These are phyloP conservation scores for Xiphorhynchus elegans DNA, from an alignment of 2,113 vertebrate genomes.

Conservation along the genomic window DNA sequence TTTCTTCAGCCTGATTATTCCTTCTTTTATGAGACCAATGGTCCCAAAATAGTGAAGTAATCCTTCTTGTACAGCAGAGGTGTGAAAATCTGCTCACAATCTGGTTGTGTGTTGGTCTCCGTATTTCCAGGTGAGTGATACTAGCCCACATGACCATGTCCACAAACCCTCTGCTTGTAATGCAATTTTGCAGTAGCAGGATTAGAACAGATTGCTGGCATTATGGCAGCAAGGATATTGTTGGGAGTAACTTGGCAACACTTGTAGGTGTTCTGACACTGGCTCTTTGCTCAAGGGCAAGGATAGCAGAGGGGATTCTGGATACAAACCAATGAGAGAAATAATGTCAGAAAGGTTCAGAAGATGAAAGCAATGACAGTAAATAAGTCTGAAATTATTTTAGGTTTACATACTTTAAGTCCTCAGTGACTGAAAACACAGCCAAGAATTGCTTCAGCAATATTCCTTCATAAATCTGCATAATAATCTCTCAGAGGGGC, in stretches of 20 bases:
- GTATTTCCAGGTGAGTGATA: background rate
- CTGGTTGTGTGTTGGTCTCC: background rate
- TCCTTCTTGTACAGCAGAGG: background rate
- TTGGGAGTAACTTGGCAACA: conserved; percentile 76
- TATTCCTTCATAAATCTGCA: conserved; percentile 83
- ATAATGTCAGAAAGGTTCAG: conserved; percentile 70
- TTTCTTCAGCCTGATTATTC: background rate
- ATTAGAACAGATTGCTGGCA: conserved; percentile 77
- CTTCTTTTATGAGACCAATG: background rate
- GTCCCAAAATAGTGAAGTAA: background rate
- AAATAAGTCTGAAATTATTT: conserved; percentile 72
- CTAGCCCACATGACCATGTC: background rate
- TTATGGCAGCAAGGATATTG: conserved; percentile 75
- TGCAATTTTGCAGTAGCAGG: conserved; percentile 58
- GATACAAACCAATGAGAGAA: conserved; percentile 60
- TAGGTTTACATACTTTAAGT: conserved; percentile 75
- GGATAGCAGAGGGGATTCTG: conserved; percentile 66
- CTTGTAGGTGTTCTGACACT: conserved; percentile 70
- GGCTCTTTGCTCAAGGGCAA: conserved; percentile 78
- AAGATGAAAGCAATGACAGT: conserved; percentile 65
- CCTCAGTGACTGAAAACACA: conserved; percentile 72
- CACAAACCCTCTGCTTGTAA: conserved; percentile 36
- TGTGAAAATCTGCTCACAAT: background rate
- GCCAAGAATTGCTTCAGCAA: conserved; percentile 80
- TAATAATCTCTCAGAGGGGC: conserved; percentile 80